Evolutionary conservation across 2,113 vertebrate genomes (phyloP).

Genomic region (Cephalopterus ornatus): DNA sequence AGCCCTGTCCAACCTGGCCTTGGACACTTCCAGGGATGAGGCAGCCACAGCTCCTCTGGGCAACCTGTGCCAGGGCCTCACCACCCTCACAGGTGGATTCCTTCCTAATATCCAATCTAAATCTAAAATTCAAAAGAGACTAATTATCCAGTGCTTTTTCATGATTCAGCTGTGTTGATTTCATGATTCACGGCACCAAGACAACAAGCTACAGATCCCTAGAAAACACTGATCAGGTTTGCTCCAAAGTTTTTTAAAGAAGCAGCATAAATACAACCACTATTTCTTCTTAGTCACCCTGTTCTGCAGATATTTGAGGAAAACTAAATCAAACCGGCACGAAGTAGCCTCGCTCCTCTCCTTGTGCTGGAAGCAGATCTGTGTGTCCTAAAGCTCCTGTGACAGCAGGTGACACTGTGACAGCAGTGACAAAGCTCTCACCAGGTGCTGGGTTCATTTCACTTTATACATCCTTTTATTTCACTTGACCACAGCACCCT

Average conservation of each 20-base stretch:
- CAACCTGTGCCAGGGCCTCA: background rate
- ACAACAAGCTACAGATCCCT: background rate
- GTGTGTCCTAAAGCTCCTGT: background rate
- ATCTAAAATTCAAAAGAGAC: background rate
- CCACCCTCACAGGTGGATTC: background rate
- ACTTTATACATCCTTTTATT: background rate
- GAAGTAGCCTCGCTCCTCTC: background rate
- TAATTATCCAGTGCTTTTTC: background rate
- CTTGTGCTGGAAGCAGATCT: background rate
- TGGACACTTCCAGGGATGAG: background rate
- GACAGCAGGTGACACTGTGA: background rate
- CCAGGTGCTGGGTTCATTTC: background rate
- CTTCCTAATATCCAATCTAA: background rate
- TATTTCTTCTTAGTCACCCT: background rate
- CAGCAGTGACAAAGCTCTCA: background rate
- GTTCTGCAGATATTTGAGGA: background rate
- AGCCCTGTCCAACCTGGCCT: background rate
- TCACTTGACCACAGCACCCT: background rate
- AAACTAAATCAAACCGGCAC: background rate
- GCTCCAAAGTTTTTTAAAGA: background rate
- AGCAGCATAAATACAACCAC: background rate
- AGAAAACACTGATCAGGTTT: background rate
- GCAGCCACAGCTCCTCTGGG: background rate
- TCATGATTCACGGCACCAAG: background rate
- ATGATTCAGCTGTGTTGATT: background rate